phyloP scores from a whole-genome alignment of 2,797 vertebrate species.

The Cossypha caffra region DNA sequence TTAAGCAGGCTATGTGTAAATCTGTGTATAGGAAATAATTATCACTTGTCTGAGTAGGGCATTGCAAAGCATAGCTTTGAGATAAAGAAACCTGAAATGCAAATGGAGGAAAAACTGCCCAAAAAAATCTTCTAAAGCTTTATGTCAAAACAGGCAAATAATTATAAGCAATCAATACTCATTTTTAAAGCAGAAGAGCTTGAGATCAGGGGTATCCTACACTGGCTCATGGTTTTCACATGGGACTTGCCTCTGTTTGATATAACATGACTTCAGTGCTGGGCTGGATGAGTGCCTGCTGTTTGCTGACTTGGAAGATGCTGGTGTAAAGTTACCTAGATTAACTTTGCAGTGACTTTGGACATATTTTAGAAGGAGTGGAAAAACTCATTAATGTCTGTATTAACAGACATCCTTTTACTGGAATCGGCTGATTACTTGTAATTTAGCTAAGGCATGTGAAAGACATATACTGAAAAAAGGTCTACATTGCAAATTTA shows the following conservation, averaged over 20 bases:
- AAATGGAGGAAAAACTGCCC: neutral
- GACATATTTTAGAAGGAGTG: neutral
- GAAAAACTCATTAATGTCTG: neutral
- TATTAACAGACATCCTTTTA: neutral
- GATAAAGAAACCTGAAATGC: neutral
- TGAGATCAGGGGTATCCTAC: neutral
- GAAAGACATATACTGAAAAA: neutral
- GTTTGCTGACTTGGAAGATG: neutral
- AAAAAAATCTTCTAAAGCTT: neutral
- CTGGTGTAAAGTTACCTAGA: neutral
- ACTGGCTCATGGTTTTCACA: neutral
- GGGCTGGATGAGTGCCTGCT: fast-evolving
- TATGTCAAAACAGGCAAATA: neutral
- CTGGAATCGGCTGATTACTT: neutral
- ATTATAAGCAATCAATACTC: neutral
- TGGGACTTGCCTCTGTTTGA: neutral
- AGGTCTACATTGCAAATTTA: neutral
- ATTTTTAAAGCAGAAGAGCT: neutral
- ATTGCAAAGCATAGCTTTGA: neutral
- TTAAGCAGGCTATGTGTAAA: neutral
- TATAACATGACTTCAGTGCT: neutral
- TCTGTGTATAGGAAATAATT: neutral
- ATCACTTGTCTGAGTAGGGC: neutral
- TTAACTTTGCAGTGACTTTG: neutral
- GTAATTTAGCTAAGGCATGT: neutral